A percentile compares a stretch with the other conserved stretches of the same genome.
These are phyloP conservation scores for Mungos mungo DNA, from an alignment of 2,113 vertebrate genomes.

Conservation along the genomic window DNA sequence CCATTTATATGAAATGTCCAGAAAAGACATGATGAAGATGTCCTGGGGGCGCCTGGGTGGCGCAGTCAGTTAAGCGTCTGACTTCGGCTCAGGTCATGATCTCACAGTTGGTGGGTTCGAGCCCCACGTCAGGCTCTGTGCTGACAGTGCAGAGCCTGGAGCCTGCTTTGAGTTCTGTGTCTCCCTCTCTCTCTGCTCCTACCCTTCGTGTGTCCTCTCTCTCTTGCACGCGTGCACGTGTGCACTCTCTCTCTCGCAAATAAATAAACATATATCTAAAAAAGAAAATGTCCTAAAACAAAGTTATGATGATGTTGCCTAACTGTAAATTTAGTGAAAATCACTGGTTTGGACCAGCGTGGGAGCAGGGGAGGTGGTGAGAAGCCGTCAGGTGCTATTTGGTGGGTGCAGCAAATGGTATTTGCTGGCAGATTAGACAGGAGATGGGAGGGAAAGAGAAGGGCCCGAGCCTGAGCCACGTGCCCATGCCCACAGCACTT, in stretches of 20 bases:
- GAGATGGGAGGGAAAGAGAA: not conserved
- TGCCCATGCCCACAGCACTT: not conserved
- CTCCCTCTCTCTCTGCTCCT: too few species aligned
- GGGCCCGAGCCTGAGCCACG: not conserved
- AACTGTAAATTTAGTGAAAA: not conserved
- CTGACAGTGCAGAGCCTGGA: too few species aligned
- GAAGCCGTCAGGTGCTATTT: not conserved
- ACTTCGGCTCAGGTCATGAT: too few species aligned
- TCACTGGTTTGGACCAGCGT: not conserved
- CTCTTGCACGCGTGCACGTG: too few species aligned
- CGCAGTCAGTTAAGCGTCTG: too few species aligned
- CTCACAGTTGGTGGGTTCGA: too few species aligned
- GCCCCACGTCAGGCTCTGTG: too few species aligned
- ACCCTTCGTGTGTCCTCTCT: too few species aligned
- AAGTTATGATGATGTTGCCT: not conserved
- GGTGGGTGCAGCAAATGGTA: not conserved
- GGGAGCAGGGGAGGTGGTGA: not conserved
- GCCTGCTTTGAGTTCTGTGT: too few species aligned
- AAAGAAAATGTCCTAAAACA: not conserved
- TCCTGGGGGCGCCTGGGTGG: not conserved
- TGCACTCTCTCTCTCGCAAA: too few species aligned
- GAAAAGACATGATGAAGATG: not conserved
- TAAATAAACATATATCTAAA: too few species aligned
- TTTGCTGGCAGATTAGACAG: not conserved
- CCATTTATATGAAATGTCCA: not conserved